These are phyloP conservation scores for Clarias fuscus DNA, from an alignment of 2,797 vertebrate species.

Conservation along the genomic window DNA sequence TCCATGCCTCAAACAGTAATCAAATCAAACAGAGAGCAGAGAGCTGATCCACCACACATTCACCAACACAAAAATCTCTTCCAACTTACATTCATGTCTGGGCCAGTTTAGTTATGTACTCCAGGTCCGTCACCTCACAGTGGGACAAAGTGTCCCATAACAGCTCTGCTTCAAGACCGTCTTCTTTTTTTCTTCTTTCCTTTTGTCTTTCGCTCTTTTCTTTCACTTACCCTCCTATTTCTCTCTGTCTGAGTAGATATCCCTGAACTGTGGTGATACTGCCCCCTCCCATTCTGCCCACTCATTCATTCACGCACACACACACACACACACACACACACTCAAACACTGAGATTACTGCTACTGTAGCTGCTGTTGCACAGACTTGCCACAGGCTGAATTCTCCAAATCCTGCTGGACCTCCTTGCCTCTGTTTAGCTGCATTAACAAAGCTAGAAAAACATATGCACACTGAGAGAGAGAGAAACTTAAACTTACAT, in stretches of 20 bases:
- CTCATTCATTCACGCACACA: conserved; percentile 23
- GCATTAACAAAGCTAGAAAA: conserved; percentile 52
- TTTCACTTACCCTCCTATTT: conserved; percentile 40
- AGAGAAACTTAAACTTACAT: not conserved
- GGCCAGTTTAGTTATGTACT: conserved; percentile 26
- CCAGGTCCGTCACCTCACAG: conserved; percentile 41
- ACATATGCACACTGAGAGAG: conserved; percentile 15
- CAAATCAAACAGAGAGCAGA: conserved; percentile 20
- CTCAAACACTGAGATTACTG: conserved; percentile 53
- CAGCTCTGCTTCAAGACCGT: conserved; percentile 6
- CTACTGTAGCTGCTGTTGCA: conserved; percentile 34
- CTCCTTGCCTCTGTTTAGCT: conserved; percentile 56
- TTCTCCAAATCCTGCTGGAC: conserved; percentile 67
- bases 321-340: conserved; percentile 5
- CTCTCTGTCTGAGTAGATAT: conserved; percentile 53
- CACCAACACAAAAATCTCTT: not conserved
- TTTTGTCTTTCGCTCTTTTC: conserved; percentile 11
- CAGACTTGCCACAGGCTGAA: conserved; percentile 57
- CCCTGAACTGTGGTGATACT: conserved; percentile 34
- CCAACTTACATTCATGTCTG: conserved; percentile 55
- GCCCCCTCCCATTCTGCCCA: conserved; percentile 40
- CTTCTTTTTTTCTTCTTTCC: conserved; percentile 12
- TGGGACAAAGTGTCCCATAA: conserved; percentile 27
- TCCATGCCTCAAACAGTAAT: conserved; percentile 11
- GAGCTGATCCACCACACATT: not conserved